phyloP scores from a whole-genome alignment of 2,113 vertebrate species.

The Cynocephalus volans region DNA sequence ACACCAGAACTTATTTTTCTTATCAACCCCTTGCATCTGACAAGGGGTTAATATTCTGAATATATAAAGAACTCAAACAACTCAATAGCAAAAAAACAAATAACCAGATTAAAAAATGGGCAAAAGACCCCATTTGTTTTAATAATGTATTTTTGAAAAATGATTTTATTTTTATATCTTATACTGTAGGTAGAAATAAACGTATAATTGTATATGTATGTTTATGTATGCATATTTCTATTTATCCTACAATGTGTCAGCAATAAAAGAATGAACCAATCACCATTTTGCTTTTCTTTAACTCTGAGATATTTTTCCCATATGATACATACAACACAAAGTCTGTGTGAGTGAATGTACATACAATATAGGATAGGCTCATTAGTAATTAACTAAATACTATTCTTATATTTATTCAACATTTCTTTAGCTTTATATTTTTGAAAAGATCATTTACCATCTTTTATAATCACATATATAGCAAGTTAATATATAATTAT shows the following conservation, averaged over 20 bases:
- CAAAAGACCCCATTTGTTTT: neutral
- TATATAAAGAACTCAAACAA: no score
- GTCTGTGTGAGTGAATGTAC: neutral
- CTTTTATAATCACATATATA: neutral
- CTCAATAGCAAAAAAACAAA: no score
- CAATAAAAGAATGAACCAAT: neutral
- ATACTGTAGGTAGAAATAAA: neutral
- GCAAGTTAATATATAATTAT: neutral
- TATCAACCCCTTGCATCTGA: no score
- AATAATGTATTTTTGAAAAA: slow-evolving; percentile 21
- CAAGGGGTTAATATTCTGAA: no score
- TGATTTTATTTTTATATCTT: neutral
- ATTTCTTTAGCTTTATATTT: slow-evolving; percentile 13
- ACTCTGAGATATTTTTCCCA: neutral
- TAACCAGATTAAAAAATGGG: no score
- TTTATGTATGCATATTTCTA: neutral
- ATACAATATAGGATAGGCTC: neutral
- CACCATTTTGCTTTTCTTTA: neutral
- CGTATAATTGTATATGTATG: neutral
- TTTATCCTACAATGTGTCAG: neutral
- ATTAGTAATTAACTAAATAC: neutral
- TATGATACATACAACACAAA: neutral
- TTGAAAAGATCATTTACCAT: neutral
- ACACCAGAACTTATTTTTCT: no score
- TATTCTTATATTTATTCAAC: neutral